Conservation (phyloP, 2,113 vertebrate species). For the Cairina moschata region DNA sequence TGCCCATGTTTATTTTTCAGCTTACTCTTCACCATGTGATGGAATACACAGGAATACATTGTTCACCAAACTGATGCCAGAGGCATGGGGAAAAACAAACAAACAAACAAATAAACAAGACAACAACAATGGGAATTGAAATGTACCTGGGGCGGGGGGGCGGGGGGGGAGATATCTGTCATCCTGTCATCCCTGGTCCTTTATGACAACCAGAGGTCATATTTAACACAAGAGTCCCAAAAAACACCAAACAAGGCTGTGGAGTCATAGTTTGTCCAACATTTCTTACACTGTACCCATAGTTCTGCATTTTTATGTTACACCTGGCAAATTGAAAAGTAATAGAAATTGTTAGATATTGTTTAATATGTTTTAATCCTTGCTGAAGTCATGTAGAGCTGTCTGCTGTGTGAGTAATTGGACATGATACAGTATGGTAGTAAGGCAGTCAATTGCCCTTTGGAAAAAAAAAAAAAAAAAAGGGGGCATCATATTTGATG, state of each 20-base stretch:
- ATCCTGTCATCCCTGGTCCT: neutral
- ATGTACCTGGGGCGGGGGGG: neutral
- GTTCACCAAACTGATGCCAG: neutral
- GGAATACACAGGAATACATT: too few species aligned
- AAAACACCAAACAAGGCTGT: neutral
- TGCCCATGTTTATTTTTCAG: neutral
- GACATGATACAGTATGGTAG: neutral
- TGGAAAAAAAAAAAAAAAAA: neutral
- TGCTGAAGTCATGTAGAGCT: neutral
- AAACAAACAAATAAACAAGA: neutral
- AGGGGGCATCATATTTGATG: neutral
- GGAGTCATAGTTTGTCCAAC: neutral
- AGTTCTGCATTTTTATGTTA: neutral
- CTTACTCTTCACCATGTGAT: neutral
- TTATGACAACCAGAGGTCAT: neutral
- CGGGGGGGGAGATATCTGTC: neutral
- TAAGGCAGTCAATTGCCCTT: neutral
- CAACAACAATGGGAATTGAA: neutral
- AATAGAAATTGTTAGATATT: neutral
- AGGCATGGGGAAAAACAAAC: too few species aligned
- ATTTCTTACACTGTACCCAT: neutral
- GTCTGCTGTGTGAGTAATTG: neutral
- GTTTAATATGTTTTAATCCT: neutral
- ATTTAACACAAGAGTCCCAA: neutral
- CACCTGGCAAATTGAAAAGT: neutral